phyloP scores from a whole-genome alignment of 1,140 invertebrate genomes.

The Tenebrio molitor region DNA sequence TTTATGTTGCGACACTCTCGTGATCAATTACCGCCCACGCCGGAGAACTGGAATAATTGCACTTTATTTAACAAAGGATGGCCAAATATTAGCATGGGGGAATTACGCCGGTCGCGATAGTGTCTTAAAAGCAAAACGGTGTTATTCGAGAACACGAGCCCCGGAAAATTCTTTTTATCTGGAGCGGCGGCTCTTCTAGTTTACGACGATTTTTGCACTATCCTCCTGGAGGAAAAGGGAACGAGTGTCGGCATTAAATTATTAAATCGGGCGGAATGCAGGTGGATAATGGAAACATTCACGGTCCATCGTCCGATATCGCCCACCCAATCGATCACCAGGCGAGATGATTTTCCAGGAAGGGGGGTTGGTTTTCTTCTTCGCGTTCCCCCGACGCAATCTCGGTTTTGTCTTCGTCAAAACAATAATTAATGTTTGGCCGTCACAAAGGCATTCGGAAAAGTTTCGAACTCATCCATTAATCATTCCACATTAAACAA shows the following conservation, averaged over 20 bases:
- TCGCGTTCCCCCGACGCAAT: background rate
- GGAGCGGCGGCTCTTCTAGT: background rate
- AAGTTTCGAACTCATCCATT: background rate
- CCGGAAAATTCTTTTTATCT: background rate
- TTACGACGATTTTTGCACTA: slow-evolving; percentile 15
- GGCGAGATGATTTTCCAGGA: background rate
- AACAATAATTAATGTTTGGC: slow-evolving; percentile 30
- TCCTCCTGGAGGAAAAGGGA: background rate
- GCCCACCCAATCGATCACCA: slow-evolving; percentile 13
- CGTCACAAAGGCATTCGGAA: background rate
- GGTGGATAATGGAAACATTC: slow-evolving; percentile 28
- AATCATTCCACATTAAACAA: slow-evolving; percentile 1
- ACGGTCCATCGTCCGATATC: slow-evolving; percentile 1
- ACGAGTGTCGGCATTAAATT: slow-evolving; percentile 3
- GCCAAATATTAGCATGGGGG: background rate
- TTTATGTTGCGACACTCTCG: too few relatives aligned
- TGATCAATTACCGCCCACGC: too few relatives aligned
- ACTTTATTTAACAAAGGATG: background rate
- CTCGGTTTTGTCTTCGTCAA: slow-evolving; percentile 17
- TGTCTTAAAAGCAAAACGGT: slow-evolving; percentile 13
- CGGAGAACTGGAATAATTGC: background rate
- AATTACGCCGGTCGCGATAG: background rate
- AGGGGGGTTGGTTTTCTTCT: background rate
- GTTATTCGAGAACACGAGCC: background rate
- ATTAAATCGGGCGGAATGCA: slow-evolving; percentile 14